These are phyloP conservation scores for Diaperis boleti DNA, from an alignment of 2,888 invertebrate species.

Conservation along the genomic window DNA sequence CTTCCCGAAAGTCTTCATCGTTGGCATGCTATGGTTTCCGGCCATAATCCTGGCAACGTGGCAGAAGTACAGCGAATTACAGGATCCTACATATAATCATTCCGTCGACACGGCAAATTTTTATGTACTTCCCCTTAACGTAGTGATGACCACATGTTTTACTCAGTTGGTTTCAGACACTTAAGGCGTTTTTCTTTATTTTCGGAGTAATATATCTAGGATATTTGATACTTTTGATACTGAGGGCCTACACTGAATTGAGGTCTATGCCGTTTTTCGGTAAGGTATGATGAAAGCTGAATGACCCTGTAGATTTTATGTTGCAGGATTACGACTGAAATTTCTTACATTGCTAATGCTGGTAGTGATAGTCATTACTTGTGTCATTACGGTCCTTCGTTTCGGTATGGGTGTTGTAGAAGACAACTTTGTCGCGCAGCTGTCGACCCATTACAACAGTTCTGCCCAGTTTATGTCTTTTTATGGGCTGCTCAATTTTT, in stretches of 20 bases:
- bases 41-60: conserved; percentile 88
- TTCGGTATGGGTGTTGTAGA: conserved; percentile 92
- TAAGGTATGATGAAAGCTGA: conserved; percentile 67
- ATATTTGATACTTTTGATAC: conserved; percentile 84
- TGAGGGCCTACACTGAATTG: conserved; percentile 93
- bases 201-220: conserved; percentile 87
- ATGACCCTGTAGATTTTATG: not conserved
- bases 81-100: conserved; percentile 94
- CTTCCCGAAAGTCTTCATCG: conserved; percentile 88
- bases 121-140: too few relatives aligned
- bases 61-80: conserved; percentile 89
- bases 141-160: too few relatives aligned
- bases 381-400: conserved; percentile 81
- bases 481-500: conserved; percentile 94
- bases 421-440: conserved; percentile 93
- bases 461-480: conserved; percentile 97
- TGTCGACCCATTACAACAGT: conserved; percentile 88
- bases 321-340: conserved; percentile 93
- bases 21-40: conserved; percentile 88
- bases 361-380: conserved; percentile 81
- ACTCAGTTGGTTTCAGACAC: too few relatives aligned
- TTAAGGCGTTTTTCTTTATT: conserved; percentile 92
- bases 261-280: conserved; percentile 98
- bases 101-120: conserved; percentile 86
- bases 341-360: conserved; percentile 89